Percentiles rank a stretch among this genome's conserved stretches.
Conservation (phyloP, 2,888 invertebrate species). For the Nebria brevicollis region DNA sequence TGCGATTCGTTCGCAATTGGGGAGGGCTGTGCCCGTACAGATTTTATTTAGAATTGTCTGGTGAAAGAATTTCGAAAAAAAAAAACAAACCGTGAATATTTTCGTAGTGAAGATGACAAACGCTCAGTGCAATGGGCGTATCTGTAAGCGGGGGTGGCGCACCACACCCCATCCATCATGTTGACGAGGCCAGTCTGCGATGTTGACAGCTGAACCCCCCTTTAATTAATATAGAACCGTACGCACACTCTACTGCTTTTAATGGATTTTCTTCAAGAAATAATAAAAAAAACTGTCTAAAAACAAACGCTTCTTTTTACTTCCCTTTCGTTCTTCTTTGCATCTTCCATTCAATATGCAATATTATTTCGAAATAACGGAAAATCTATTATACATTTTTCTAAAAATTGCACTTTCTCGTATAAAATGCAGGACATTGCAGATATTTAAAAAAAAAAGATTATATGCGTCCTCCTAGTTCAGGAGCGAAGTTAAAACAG, state of each 20-base stretch:
- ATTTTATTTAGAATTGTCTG: no score
- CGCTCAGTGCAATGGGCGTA: background rate
- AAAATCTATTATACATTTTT: no score
- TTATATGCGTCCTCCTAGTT: no score
- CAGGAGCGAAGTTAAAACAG: background rate
- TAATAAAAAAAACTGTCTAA: background rate
- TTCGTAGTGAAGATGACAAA: background rate
- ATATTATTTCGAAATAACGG: no score
- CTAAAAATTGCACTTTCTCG: no score
- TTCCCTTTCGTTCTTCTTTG: background rate
- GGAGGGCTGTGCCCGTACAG: no score
- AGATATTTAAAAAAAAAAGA: no score
- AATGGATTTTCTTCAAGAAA: constrained; percentile 57
- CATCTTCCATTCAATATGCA: no score
- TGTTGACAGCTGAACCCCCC: constrained; percentile 59
- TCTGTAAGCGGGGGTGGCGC: background rate
- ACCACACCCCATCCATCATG: constrained; percentile 58
- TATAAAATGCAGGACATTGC: no score
- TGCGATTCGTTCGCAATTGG: no score
- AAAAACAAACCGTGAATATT: background rate
- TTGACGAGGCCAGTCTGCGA: constrained; percentile 57
- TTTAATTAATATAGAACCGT: constrained; percentile 62
- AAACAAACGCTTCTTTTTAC: background rate
- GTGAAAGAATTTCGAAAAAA: no score
- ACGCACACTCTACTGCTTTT: constrained; percentile 55